Evolutionary conservation across 2,888 invertebrate species (phyloP), one percentile per base, ranked within the genome.

Genomic region (Cybosia mesomella): DNA sequence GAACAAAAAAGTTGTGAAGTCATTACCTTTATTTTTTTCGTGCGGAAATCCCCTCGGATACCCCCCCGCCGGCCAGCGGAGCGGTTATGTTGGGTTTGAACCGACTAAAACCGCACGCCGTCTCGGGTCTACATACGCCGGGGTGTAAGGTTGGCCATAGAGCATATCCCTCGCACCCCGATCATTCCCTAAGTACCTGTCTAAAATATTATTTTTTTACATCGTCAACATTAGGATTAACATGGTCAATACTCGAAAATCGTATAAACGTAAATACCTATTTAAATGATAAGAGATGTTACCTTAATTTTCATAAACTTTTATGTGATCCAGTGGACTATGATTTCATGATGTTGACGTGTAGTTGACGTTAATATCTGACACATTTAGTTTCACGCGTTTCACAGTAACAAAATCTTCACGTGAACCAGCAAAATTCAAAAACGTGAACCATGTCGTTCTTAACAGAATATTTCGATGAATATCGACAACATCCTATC

Each of bases 381-480:
- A 39, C 5, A 24, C 15, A 55, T 55, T n/a, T n/a, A 5, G 24
- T 18, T n/a, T 28, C 2, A 4, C 28, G 3, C 21, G 21, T 21
- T 54, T 54, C n/a, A 36, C 63, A 36, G 54, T n/a, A 32, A 11
- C 15, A 54, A 58, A 70, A 54, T 49, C 24, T n/a, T 18, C 13
- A 39, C 34, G 64, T 36, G 18, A 65, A 71, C 62, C 63, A 60
- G 58, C 57, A 70, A 75, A 79, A 78, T 74, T 76, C 65, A 39
- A 64, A 71, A 49, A 53, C 39, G 66, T 76, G 66, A 66, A 72
- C 72, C 68, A 94, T 95, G 94, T 95, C 94, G 66, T 95, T 93
- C 70, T 74, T 94, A 79, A 94, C 94, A n/a, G 94, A 95, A 86
- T 94, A 94, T 84, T 94, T 93, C 75, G 94, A 95, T 75, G 93